A percentile compares a stretch with the other conserved stretches of the same genome.
phyloP scores from a whole-genome alignment of 2,113 vertebrate species.

The Tenrec ecaudatus region DNA sequence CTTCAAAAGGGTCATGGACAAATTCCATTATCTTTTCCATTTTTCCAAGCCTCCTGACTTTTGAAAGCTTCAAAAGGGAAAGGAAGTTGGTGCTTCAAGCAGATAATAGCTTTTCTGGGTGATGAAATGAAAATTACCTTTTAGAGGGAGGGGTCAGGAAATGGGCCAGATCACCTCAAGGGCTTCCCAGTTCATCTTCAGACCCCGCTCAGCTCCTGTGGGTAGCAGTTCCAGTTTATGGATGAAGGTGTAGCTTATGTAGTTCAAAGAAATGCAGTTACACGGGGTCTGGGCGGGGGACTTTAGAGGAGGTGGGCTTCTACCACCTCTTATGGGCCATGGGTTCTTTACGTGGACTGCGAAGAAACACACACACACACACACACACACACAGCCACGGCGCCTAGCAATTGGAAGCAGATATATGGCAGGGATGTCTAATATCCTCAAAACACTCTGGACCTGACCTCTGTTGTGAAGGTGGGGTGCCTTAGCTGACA shows the following conservation, averaged over 20 bases:
- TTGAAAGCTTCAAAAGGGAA: background rate
- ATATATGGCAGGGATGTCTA: no score
- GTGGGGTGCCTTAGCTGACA: no score
- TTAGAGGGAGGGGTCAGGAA: background rate
- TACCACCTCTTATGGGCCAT: background rate
- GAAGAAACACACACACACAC: background rate
- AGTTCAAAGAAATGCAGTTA: conserved; percentile 21
- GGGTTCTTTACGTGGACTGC: background rate
- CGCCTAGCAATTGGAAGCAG: no score
- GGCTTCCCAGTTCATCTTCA: background rate
- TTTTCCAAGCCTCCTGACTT: background rate
- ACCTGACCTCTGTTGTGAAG: no score
- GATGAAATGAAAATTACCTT: conserved; percentile 6
- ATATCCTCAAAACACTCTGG: no score
- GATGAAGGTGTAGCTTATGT: background rate
- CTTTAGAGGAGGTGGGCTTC: background rate
- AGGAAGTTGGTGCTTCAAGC: background rate
- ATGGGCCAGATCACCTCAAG: background rate
- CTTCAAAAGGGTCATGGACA: no score
- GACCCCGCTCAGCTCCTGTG: background rate
- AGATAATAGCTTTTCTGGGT: background rate
- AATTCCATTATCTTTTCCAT: no score
- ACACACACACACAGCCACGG: no score
- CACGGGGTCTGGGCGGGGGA: background rate
- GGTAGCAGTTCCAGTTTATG: background rate